phyloP scores from a whole-genome alignment of 1,140 invertebrate species.

The Aphelinus atriplicis region DNA sequence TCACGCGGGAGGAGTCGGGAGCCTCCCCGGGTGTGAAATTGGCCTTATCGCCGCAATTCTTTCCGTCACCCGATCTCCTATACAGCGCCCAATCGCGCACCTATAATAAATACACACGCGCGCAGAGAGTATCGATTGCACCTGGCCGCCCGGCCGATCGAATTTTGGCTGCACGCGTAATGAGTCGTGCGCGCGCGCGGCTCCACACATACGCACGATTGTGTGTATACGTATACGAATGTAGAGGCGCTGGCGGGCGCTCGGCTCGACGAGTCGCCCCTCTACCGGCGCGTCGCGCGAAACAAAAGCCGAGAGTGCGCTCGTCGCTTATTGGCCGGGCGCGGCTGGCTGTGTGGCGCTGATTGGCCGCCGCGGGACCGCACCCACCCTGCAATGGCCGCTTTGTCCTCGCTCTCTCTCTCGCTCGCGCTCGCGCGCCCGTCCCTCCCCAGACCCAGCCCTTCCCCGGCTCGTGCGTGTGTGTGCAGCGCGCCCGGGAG shows the following conservation, averaged over 20 bases:
- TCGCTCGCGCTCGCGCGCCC: conserved; percentile 17
- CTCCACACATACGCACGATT: not conserved
- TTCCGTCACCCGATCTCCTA: no score
- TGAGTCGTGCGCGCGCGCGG: not conserved
- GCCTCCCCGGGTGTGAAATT: no score
- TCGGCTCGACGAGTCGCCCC: no score
- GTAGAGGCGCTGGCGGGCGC: not conserved
- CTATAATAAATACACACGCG: no score
- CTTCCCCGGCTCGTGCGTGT: not conserved
- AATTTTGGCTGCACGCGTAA: no score
- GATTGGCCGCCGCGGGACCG: conserved; percentile 64
- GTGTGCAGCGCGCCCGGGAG: not conserved
- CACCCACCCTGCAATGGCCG: conserved; percentile 68
- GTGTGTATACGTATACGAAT: not conserved
- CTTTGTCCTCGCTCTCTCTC: conserved; percentile 55
- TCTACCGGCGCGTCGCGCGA: conserved; percentile 43
- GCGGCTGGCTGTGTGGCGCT: conserved; percentile 58
- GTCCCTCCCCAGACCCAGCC: no score
- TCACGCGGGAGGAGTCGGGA: no score
- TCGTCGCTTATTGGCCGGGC: conserved; percentile 60
- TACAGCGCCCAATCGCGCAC: no score
- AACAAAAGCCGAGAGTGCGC: conserved; percentile 57
- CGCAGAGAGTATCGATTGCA: no score
- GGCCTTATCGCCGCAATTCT: no score
- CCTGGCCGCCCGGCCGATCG: no score